Conservation (phyloP, 2,797 vertebrate species). For the Meriones psammophilus region DNA sequence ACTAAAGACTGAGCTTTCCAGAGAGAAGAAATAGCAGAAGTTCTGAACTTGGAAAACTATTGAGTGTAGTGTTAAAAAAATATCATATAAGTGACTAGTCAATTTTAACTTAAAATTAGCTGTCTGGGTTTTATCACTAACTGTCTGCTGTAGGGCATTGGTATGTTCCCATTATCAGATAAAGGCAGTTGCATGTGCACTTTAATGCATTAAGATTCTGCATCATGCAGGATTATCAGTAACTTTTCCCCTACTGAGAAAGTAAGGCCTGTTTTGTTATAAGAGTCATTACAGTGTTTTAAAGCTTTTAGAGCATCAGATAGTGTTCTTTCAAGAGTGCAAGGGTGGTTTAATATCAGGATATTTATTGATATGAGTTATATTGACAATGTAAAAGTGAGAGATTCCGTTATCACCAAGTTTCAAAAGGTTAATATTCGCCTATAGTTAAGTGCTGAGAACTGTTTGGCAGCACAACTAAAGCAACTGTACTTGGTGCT, state of each 20-base stretch:
- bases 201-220: background rate
- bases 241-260: conserved; percentile 7
- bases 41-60: conserved; percentile 2
- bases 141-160: background rate
- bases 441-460: background rate
- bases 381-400: background rate
- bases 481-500: background rate
- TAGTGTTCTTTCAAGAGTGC: background rate
- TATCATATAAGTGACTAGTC: background rate
- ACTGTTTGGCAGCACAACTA: background rate
- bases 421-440: conserved; percentile 2
- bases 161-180: background rate
- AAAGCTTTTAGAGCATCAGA: background rate
- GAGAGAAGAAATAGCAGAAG: conserved; percentile 20
- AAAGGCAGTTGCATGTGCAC: background rate
- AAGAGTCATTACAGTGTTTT: background rate
- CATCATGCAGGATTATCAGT: background rate
- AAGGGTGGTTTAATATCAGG: conserved; percentile 2
- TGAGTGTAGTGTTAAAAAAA: background rate
- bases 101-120: background rate
- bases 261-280: background rate
- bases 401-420: background rate
- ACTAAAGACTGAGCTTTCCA: background rate
- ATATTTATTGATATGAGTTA: conserved; percentile 9
- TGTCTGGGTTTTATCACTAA: background rate